Percentiles rank a stretch among this genome's conserved stretches.
Evolutionary conservation across 2,113 vertebrate genomes (phyloP).

Genomic region (Phoenicopterus ruber): DNA sequence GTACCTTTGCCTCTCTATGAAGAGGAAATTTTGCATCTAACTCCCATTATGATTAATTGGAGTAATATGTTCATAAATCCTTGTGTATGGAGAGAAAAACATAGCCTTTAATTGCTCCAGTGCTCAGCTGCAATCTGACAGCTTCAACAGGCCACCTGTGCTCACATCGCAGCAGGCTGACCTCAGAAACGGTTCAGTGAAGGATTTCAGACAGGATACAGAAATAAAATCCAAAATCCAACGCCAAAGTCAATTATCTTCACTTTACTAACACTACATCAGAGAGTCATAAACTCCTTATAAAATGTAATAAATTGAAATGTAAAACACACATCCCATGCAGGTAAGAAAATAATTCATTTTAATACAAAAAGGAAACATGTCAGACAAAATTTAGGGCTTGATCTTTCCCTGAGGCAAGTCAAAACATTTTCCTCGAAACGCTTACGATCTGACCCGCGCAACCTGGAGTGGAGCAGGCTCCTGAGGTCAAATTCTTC

Average conservation of each 20-base stretch:
- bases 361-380: not conserved
- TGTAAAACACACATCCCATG: not conserved
- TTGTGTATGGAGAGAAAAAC: not conserved
- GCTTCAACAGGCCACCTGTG: not conserved
- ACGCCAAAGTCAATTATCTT: not conserved
- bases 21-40: constrained; percentile 19
- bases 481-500: not conserved
- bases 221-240: constrained; percentile 10
- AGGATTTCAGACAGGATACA: not conserved
- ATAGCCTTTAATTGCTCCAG: constrained; percentile 1
- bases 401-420: not conserved
- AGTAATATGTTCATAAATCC: not conserved
- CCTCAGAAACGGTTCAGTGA: not conserved
- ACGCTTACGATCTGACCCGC: not conserved
- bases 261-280: not conserved
- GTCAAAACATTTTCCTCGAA: not conserved
- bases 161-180: not conserved
- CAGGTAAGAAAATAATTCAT: not conserved
- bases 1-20: not conserved
- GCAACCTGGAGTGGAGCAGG: not conserved
- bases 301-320: constrained; percentile 2
- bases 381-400: not conserved
- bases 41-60: not conserved
- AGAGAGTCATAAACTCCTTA: not conserved
- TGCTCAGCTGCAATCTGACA: not conserved